Evolutionary conservation across 2,797 vertebrate species (phyloP), one percentile per base, ranked within the genome.

Genomic region (Orientallactaga sibirica): DNA sequence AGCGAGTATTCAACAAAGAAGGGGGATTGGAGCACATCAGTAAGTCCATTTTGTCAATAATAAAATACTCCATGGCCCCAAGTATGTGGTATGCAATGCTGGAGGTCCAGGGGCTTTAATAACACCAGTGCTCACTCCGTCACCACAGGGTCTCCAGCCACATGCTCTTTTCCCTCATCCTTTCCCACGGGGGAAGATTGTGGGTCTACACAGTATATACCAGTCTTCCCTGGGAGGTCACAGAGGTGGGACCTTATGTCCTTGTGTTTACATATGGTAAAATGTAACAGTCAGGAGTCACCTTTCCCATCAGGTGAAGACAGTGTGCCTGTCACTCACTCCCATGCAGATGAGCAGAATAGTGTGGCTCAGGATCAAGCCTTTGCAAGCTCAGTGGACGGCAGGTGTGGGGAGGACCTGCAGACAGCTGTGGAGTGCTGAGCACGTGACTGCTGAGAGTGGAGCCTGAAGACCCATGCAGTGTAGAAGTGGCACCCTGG

Each of bases 81-180:
- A 11, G 9, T 33, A 7, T 20, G 8, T 14, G 29, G 67, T 43
- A 55, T 68, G 62, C 61, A 37, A 55, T 67, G 58, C 5, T 58
- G 76, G 20, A 43, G 58, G 79, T 55, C 71, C 18, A 22, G 55
- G 81, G 29, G 7, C 48, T 15, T 18, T 19, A 25, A 67, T 2
- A 29, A 15, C 5, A 5, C 27, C 11, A 27, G 9, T 25, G 52
- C 25, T 52, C 29, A 27, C n/a, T 48, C 74, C 66, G 68, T n/a
- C 73, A 55, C 37, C 15, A 3, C 6, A 1, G 24, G n/a, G 25
- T 33, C 10, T 2, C 5, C 41, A 1, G 7, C 11, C 1, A 0
- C 0, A 0, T 8, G 43, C 24, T 48, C 2, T 64, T 19, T 67
- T 70, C 19, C 5, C 24, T 18, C 41, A 25, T 27, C 12, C 52